These are phyloP conservation scores for Callospermophilus lateralis DNA, from an alignment of 2,113 vertebrate species.

Conservation along the genomic window DNA sequence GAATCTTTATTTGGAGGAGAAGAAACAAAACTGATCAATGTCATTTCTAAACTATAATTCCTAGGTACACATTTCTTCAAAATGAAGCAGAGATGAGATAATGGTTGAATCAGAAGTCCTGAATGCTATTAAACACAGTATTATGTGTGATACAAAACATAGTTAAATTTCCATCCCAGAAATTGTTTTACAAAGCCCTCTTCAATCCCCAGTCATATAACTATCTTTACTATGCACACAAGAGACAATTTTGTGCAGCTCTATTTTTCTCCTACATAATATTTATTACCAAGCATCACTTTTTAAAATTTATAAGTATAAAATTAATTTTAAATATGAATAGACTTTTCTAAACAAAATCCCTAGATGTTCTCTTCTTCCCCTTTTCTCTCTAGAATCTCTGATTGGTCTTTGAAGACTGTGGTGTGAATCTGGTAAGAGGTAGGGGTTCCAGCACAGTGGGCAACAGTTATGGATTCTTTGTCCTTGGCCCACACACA, in stretches of 20 bases:
- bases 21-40: not conserved
- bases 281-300: not conserved
- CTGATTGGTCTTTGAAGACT: not conserved
- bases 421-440: not conserved
- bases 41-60: not conserved
- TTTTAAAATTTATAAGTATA: not conserved
- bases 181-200: not conserved
- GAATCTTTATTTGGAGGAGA: conserved; percentile 33
- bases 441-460: accelerated
- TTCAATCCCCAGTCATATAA: not conserved
- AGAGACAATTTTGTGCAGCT: not conserved
- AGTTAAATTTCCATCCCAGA: not conserved
- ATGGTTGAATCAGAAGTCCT: not conserved
- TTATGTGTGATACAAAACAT: not conserved
- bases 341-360: not conserved
- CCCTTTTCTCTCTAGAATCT: not conserved
- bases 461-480: not conserved
- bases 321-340: conserved; percentile 25
- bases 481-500: not conserved
- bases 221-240: not conserved
- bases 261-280: not conserved
- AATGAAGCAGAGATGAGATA: not conserved
- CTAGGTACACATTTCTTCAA: not conserved
- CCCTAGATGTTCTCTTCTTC: not conserved
- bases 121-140: conserved; percentile 3